Base-by-base conservation (phyloP, 2,797 vertebrate genomes). In the Heliangelus exortis region DNA sequence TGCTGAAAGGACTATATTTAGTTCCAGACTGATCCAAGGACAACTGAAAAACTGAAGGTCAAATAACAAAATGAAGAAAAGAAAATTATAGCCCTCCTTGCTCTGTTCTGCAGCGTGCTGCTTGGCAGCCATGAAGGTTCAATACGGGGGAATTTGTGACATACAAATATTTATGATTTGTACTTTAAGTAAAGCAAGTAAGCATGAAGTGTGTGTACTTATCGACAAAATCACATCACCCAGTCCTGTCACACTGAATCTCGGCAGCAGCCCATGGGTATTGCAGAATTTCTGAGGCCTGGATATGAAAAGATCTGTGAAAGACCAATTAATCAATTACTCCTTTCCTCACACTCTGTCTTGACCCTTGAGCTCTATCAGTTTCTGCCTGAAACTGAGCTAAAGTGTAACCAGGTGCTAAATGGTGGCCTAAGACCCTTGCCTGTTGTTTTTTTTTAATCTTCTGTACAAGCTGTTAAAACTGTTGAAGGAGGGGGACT, bases 81-180 rank as follows among this genome's bases (percentile, higher is more conserved):
- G 89, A 91, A 97, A 97, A 97, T 96, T 96, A 95, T 93, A 97
- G 92, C 81, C 80, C 90, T 95, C 75, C 96, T 95, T 95, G 69
- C 93, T 96, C 87, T 93, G 76, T 92, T 94, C 67, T 93, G 79
- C 87, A 89, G 94, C 89, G 68, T 72, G 87, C 94, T 95, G 76
- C 86, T 93, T 97, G 95, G 93, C 90, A 96, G 93, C 90, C 14
- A 15, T 96, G 89, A 95, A 96, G 62, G 89, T 93, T 96, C 95
- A 92, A 57, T 92, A 87, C 77, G 51, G 67, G 78, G 80, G 78
- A 95, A 96, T 93, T 96, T 94, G 95, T 96, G 89, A 95, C 92
- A 93, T 92, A 89, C 74, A 78, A 84, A 63, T 95, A 73, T 89
- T 95, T 92, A 88, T 95, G 94, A 93, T 94, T 96, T 94, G 81